A percentile compares a stretch with the other conserved stretches of the same genome.
These are phyloP conservation scores for Anagrus nilaparvatae DNA, from an alignment of 1,140 invertebrate species.

Conservation along the genomic window DNA sequence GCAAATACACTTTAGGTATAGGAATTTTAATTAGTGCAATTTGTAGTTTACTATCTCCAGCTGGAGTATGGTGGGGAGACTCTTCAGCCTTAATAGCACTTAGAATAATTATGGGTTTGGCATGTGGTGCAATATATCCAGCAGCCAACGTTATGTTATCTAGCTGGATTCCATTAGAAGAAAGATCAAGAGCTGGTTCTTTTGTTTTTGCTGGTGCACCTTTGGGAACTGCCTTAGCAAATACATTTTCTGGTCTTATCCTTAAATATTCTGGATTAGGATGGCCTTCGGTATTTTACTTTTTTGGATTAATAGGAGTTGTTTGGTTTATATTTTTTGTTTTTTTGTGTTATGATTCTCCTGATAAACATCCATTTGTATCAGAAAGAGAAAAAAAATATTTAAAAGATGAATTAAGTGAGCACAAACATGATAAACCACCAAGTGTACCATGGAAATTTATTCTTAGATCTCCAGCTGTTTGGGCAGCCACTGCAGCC, in stretches of 20 bases:
- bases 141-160: not conserved
- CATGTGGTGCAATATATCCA: not conserved
- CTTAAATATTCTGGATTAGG: conserved; percentile 51
- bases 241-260: conserved; percentile 57
- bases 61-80: not conserved
- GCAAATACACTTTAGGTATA: not conserved
- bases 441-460: not conserved
- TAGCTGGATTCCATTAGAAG: conserved; percentile 4
- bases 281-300: conserved; percentile 72
- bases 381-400: conserved; percentile 67
- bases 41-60: not conserved
- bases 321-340: conserved; percentile 64
- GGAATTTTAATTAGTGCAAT: not conserved
- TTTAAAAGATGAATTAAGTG: too few species aligned
- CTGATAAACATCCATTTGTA: conserved; percentile 75
- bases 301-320: conserved; percentile 65
- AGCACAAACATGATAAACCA: conserved; percentile 1
- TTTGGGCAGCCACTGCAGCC: not conserved
- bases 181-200: not conserved
- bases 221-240: conserved; percentile 55
- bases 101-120: not conserved
- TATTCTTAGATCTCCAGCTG: not conserved
- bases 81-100: not conserved
- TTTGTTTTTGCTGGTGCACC: not conserved
- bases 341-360: conserved; percentile 62